Conservation (phyloP, 53 echinoderm and acorn worm genomes). For the Paracentrotus lividus region DNA sequence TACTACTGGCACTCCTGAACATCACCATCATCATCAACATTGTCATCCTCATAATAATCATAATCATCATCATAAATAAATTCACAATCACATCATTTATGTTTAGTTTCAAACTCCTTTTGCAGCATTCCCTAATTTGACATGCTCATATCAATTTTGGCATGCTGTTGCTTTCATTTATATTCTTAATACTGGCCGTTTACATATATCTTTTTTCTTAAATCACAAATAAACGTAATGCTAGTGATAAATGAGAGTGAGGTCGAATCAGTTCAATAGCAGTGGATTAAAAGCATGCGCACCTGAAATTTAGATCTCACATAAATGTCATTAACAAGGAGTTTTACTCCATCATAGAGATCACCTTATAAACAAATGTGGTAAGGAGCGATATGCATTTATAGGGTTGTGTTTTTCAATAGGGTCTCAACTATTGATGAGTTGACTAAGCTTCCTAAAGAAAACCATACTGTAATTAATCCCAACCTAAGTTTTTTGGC, state of each 20-base stretch:
- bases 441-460: too few species aligned
- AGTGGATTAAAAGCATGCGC: not conserved
- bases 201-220: not conserved
- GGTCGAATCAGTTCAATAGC: not conserved
- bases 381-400: too few species aligned
- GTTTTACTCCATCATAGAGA: not conserved
- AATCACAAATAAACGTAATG: not conserved
- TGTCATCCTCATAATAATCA: not conserved
- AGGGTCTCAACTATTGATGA: too few species aligned
- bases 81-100: not conserved
- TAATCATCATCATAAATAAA: slow-evolving; percentile 22
- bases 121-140: slow-evolving; percentile 27
- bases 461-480: too few species aligned
- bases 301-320: not conserved
- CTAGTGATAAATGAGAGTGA: not conserved
- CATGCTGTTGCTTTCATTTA: slow-evolving; percentile 19
- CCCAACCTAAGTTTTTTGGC: too few species aligned
- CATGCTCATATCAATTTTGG: not conserved
- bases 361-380: too few species aligned
- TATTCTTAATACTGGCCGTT: slow-evolving; percentile 13
- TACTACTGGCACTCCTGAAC: not conserved
- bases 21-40: not conserved
- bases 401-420: too few species aligned
- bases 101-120: not conserved
- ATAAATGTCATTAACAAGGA: not conserved